Evolutionary conservation across 2,113 vertebrate species (phyloP).

Genomic region (Poicephalus gulielmi): DNA sequence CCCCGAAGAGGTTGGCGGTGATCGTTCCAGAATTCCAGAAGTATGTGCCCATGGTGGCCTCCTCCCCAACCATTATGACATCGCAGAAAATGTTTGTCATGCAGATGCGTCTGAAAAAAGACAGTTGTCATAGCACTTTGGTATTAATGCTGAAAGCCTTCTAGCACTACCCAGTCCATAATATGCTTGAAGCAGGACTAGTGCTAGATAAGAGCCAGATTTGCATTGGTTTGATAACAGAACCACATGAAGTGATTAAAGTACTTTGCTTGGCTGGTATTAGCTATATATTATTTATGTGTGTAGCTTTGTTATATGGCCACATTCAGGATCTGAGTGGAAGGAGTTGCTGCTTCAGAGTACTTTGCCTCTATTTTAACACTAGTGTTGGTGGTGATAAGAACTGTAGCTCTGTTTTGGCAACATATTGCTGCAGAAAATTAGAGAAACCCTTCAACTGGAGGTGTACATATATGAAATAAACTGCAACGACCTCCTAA

Average conservation of each 20-base stretch:
- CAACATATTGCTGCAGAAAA: not conserved
- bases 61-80: not conserved
- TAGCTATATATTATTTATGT: not conserved
- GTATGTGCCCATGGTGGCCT: not conserved
- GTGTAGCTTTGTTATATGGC: not conserved
- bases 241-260: not conserved
- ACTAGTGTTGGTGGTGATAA: not conserved
- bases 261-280: not conserved
- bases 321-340: not conserved
- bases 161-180: not conserved
- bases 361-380: not conserved
- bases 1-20: not conserved
- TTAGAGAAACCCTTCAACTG: not conserved
- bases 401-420: not conserved
- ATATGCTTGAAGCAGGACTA: not conserved
- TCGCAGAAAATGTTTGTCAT: not conserved
- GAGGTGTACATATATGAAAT: not conserved
- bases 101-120: not conserved
- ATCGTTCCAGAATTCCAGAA: not conserved
- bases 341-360: not conserved
- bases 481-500: not conserved
- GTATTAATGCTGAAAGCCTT: not conserved
- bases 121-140: not conserved
- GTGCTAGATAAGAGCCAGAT: not conserved
- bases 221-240: not conserved